Evolutionary conservation across 2,797 vertebrate genomes (phyloP), one percentile per base, ranked within the genome.

Genomic region (Heteromormyrus szaboi): DNA sequence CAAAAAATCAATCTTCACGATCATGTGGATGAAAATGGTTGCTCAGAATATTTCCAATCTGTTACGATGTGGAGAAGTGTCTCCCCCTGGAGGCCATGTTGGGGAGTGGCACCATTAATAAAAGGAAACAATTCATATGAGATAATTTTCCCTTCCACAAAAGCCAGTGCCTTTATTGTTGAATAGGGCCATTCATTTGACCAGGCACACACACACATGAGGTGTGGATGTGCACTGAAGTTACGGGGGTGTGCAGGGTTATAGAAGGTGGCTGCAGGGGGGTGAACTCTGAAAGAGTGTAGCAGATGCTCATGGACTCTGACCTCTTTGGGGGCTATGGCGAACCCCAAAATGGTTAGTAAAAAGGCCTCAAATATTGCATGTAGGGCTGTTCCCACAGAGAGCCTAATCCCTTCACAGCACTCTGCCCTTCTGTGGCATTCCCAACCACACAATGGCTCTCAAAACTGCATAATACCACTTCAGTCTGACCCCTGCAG

Each of bases 381-480:
- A 89, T 79, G 62, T 90, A 90, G 72, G 88, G 86, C 85, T n/a
- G 54, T 88, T 89, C 92, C 89, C 92, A 91, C 89, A 90, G 44
- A 41, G 68, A n/a, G 2, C 5, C 37, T 79, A 46, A 79, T 79
- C 72, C 72, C 37, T 9, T 79, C 72, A 46, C 72, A 79, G 41
- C 72, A 79, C 0, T 83, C 17, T 2, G 14, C 37, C 86, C 37
- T 25, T 19, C 25, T 48, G 1, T 83, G 29, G 33, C 88, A 41
- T 11, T 89, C 19, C 92, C 90, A 91, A 88, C 91, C 89, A 90
- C 90, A 91, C 91, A 93, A 92, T 87, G 88, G 12, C 68, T 11
- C 33, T 37, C 9, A 65, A 59, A 59, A 87, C 41, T 46, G 25
- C 76, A 81, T 53, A 44, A 50, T 56, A 85, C 83, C 56, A 83